A percentile compares a stretch with the other conserved stretches of the same genome.
These are phyloP conservation scores for Sericinus montela DNA, from an alignment of 2,888 invertebrate genomes.

Conservation along the genomic window DNA sequence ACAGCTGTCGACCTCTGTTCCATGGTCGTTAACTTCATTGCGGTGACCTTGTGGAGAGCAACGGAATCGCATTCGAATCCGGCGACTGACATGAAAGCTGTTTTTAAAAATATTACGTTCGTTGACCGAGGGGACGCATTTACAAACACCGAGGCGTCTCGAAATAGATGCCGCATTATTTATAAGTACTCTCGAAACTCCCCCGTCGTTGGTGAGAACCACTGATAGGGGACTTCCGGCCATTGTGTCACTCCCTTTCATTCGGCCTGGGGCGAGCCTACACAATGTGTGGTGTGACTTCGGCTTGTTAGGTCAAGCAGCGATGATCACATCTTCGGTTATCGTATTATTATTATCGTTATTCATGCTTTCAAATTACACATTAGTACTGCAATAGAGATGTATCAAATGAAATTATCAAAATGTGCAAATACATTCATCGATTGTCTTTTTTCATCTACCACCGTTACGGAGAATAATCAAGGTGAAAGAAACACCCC, in stretches of 20 bases:
- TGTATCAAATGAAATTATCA: no score
- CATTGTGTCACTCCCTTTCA: slow-evolving; percentile 27
- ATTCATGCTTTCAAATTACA: background rate
- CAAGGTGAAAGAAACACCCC: no score
- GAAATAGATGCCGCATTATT: slow-evolving; percentile 12
- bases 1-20: slow-evolving; percentile 6
- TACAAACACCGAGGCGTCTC: slow-evolving; percentile 5
- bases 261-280: slow-evolving; percentile 18
- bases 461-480: no score
- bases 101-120: slow-evolving; percentile 8
- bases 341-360: background rate
- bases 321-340: slow-evolving; percentile 1
- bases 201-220: slow-evolving; percentile 28
- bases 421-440: no score
- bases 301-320: slow-evolving; percentile 19
- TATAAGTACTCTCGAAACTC: slow-evolving; percentile 20
- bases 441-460: no score
- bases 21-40: slow-evolving; percentile 9
- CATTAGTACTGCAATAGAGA: no score
- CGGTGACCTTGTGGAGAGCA: slow-evolving; percentile 8
- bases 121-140: slow-evolving; percentile 13
- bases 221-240: slow-evolving; percentile 32
- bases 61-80: slow-evolving; percentile 7
- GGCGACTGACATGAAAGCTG: background rate
- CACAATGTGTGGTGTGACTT: slow-evolving; percentile 15